A percentile compares a stretch with the other conserved stretches of the same genome.
Conservation (phyloP, 2,113 vertebrate genomes). For the Gadus macrocephalus region DNA sequence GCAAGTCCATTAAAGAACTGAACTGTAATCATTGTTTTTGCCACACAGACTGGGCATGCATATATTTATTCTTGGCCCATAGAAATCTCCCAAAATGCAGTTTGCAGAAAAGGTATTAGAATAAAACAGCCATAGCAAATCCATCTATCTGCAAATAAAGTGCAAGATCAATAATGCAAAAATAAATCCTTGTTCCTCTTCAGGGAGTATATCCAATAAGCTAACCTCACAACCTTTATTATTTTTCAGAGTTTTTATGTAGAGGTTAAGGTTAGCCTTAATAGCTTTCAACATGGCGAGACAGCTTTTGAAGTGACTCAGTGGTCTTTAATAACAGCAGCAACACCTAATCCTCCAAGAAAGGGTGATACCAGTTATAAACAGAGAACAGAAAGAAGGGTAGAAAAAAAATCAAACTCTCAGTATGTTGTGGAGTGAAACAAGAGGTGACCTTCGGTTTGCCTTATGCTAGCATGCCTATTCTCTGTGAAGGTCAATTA, state of each 20-base stretch:
- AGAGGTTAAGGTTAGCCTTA: slow-evolving; percentile 9
- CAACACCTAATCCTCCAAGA: slow-evolving; percentile 44
- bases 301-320: slow-evolving; percentile 25
- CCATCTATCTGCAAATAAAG: background rate
- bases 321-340: slow-evolving; percentile 31
- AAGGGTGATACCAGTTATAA: slow-evolving; percentile 20
- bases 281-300: slow-evolving; percentile 18
- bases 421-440: slow-evolving; percentile 37
- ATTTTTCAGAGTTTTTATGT: background rate
- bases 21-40: slow-evolving; percentile 1
- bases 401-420: slow-evolving; percentile 26
- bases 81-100: too few relatives aligned
- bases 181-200: background rate
- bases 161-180: slow-evolving; percentile 4
- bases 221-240: background rate
- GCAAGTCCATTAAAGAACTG: background rate
- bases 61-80: background rate
- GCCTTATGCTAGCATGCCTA: slow-evolving; percentile 32
- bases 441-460: slow-evolving; percentile 37
- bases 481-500: slow-evolving; percentile 59
- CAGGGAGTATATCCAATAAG: background rate
- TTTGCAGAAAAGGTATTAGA: too few relatives aligned
- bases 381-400: too few relatives aligned
- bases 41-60: background rate
- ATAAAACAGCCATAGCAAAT: too few relatives aligned